Base-by-base conservation (phyloP, 2,797 vertebrate species). In the Moxostoma hubbsi region DNA sequence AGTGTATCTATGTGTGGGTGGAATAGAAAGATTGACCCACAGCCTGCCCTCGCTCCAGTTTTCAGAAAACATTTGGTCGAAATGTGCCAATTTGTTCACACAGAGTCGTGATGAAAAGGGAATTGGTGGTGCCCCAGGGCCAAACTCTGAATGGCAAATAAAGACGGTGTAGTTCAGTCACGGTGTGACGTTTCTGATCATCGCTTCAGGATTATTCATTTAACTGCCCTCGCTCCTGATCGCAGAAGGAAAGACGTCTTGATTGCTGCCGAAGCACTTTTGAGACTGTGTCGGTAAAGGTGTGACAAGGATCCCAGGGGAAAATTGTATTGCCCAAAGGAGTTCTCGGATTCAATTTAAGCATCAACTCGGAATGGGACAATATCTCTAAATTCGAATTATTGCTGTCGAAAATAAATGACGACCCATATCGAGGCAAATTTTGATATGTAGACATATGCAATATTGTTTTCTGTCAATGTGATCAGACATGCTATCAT, bases 11-110 rank as follows among this genome's bases (percentile, higher is more conserved):
- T 62, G 66, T 54, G 81, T 61, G 70, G 76, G 69, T 66, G 80
- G 79, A 73, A 70, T 13, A 75, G 47, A 63, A 73, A 53, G 66
- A 36, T 24, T 24, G 64, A 59, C 69, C 82, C 18, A 54, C 69
- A 51, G 43, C 62, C 73, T 68, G 51, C 65, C 49, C 67, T 73
- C 18, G 12, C 63, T 75, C 53, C 16, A 13, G 55, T 75, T 86
- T 81, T 78, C 69, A 68, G 73, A 80, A 68, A 74, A 70, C 74
- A 81, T 63, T 81, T 68, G 50, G 49, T 81, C 79, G 67, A 85
- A 79, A 82, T 73, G 53, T 78, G 68, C 85, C 65, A 79, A 73
- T 82, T 82, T 81, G 73, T 57, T 77, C 45, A 4, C 49, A 49
- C 50, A 9, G 69, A 77, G 43, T 64, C 70, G 7, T 83, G 81